phyloP scores from a whole-genome alignment of 2,888 invertebrate genomes.

The Heteromyza rotundicornis region DNA sequence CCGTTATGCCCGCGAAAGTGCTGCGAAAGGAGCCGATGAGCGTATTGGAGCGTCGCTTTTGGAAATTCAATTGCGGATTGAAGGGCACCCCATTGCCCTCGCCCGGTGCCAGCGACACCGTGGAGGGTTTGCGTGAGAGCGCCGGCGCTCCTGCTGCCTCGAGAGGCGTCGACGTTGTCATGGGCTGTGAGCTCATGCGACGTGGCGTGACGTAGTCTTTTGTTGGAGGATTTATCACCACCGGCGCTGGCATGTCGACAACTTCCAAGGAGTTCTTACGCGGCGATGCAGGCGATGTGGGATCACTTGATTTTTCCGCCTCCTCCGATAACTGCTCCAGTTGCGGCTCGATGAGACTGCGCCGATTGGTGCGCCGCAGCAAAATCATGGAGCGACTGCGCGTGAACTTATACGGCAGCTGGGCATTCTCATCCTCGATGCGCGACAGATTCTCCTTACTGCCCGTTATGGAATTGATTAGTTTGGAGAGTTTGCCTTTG shows the following conservation, averaged over 20 bases:
- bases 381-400: constrained; percentile 61
- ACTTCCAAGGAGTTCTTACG: constrained; percentile 46
- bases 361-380: constrained; percentile 56
- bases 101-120: constrained; percentile 36
- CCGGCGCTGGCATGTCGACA: constrained; percentile 24
- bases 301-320: constrained; percentile 50
- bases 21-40: constrained; percentile 55
- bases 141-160: constrained; percentile 25
- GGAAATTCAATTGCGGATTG: constrained; percentile 54
- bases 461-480: constrained; percentile 57
- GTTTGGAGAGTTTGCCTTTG: constrained; percentile 55
- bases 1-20: constrained; percentile 32
- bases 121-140: constrained; percentile 35
- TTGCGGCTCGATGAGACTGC: constrained; percentile 58
- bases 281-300: constrained; percentile 48
- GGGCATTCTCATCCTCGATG: constrained; percentile 33
- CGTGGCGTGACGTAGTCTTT: not conserved
- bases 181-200: constrained; percentile 37
- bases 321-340: constrained; percentile 61
- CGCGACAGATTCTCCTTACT: constrained; percentile 59
- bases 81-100: constrained; percentile 22
- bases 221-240: constrained; percentile 31
- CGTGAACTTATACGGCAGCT: constrained; percentile 53
- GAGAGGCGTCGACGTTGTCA: constrained; percentile 46
- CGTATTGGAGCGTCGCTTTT: constrained; percentile 55